Evolutionary conservation across 1,140 invertebrate genomes (phyloP), one percentile per base, ranked within the genome.

Genomic region (Neocloeon triangulifer): DNA sequence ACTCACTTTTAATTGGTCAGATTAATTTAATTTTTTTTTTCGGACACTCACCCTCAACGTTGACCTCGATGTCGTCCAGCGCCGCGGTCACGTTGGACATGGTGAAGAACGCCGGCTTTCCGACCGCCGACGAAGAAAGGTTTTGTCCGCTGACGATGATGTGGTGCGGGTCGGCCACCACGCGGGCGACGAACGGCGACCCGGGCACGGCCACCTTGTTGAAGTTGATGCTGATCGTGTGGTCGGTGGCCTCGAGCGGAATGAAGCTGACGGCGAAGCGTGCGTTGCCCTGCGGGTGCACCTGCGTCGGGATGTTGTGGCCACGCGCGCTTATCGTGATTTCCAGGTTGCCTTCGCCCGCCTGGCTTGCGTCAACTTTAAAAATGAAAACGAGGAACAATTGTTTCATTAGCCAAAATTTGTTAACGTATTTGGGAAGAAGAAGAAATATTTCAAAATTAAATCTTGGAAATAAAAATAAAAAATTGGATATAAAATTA

Each of bases 311-410:
- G 40, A 95, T 86, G 48, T 91, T 92, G 26, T 84, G 67, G 5
- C 86, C 88, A 47, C 84, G 69, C 21, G 82, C 84, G 37, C 79
- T 82, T 39, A 97, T 92, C 14, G 86, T 88, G 22, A 97, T 95
- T 59, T 97, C 92, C 28, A 97, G 58, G 55, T 94, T 96, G 26
- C 94, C 94, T 60, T 97, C 92, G 10, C 94, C 94, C 32, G 91
- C 88, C 53, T 86, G 75, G 39, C 78, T 81, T 5, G 89, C 91
- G 59, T 97, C 89, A 21, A 97, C 91, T 72, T n/a, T n/a, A n/a
- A n/a, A n/a, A n/a, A n/a, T n/a, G n/a, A n/a, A n/a, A n/a, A n/a
- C n/a, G n/a, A n/a, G n/a, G n/a, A n/a, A n/a, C n/a, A n/a, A n/a
- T n/a, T n/a, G n/a, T n/a, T n/a, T n/a, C n/a, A n/a, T n/a, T n/a